Conservation (phyloP, 2,113 vertebrate genomes). For the Eptatretus burgeri region DNA sequence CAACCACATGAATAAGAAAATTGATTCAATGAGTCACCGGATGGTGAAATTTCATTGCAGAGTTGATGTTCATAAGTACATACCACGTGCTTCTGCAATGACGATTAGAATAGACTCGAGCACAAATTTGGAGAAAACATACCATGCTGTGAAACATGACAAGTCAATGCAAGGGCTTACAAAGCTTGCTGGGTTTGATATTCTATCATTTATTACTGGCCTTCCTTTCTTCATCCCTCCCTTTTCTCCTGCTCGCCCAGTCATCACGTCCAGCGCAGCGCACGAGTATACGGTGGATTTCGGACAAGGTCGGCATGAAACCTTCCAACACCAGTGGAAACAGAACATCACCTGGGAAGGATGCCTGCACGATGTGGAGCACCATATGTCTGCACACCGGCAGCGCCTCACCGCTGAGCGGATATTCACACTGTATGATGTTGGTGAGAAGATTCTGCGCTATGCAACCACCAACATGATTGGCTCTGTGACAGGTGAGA, state of each 20-base stretch:
- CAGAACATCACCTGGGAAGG: slow-evolving; percentile 38
- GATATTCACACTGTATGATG: slow-evolving; percentile 39
- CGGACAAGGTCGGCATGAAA: slow-evolving; percentile 22
- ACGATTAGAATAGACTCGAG: too few relatives aligned
- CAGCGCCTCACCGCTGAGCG: slow-evolving; percentile 34
- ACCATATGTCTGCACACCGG: slow-evolving; percentile 9
- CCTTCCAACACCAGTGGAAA: slow-evolving; percentile 29
- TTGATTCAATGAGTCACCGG: too few relatives aligned
- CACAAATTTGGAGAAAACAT: too few relatives aligned
- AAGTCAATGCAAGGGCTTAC: too few relatives aligned
- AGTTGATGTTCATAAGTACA: too few relatives aligned
- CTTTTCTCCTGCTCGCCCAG: slow-evolving; percentile 11
- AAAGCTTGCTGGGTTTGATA: too few relatives aligned
- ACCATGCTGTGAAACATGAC: too few relatives aligned
- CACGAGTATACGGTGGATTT: slow-evolving; percentile 26
- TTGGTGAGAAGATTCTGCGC: slow-evolving; percentile 40
- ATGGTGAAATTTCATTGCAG: too few relatives aligned
- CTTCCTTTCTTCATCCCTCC: too few relatives aligned
- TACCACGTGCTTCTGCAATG: too few relatives aligned
- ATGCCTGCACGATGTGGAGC: slow-evolving; percentile 16
- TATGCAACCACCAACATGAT: slow-evolving; percentile 61
- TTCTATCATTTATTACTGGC: too few relatives aligned
- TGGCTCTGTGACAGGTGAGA: slow-evolving; percentile 29
- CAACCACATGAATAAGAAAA: too few relatives aligned
- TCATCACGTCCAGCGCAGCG: slow-evolving; percentile 29